Percentiles rank a stretch among this genome's conserved stretches.
Conservation (phyloP, 2,797 vertebrate genomes). For the Tarsius wallacei region DNA sequence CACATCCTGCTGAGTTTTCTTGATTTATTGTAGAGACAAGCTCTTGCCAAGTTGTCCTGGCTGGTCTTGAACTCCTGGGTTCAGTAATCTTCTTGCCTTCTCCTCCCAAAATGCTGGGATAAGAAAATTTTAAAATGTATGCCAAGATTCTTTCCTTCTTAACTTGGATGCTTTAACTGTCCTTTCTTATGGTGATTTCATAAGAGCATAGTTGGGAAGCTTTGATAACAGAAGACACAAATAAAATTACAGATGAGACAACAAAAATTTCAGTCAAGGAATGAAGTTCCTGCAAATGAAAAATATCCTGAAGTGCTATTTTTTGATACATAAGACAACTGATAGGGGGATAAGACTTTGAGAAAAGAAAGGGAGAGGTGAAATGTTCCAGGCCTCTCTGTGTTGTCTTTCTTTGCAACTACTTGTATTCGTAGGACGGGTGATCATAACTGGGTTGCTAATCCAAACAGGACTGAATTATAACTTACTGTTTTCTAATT, state of each 20-base stretch:
- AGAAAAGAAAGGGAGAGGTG: background rate
- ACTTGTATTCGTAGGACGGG: background rate
- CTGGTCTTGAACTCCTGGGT: no score
- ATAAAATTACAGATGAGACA: background rate
- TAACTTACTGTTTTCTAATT: conserved; percentile 9
- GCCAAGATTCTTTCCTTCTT: conserved; percentile 15
- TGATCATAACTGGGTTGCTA: background rate
- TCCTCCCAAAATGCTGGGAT: no score
- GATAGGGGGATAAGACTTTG: background rate
- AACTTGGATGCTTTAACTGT: background rate
- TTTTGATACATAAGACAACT: background rate
- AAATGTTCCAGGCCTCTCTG: background rate
- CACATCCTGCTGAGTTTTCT: no score
- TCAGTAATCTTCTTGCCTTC: no score
- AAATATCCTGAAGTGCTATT: background rate
- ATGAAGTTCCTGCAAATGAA: background rate
- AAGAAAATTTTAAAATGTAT: background rate
- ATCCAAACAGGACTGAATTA: background rate
- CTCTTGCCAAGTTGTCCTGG: no score
- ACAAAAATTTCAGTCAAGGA: background rate
- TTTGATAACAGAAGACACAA: conserved; percentile 29
- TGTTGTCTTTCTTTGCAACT: background rate
- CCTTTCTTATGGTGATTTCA: background rate
- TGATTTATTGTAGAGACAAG: no score
- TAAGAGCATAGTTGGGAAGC: background rate